Evolutionary conservation across 1,140 invertebrate species (phyloP).

Genomic region (Gonioctena quinquepunctata): DNA sequence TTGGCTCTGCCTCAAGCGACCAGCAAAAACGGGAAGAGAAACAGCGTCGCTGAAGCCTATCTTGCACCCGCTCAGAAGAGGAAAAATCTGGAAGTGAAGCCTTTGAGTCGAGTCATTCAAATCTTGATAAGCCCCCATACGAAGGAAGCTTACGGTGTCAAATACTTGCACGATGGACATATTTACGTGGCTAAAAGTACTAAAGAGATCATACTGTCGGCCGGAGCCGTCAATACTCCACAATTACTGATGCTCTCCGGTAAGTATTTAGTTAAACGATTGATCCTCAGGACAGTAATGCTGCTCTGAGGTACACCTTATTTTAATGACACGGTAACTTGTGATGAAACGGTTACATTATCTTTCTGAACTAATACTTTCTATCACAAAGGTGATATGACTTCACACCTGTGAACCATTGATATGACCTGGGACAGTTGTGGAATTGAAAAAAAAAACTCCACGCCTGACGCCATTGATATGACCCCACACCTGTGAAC

Average conservation of each 20-base stretch:
- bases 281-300: no score
- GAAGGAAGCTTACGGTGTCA: conserved; percentile 66
- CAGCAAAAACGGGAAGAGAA: conserved; percentile 58
- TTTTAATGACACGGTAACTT: no score
- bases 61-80: conserved; percentile 61
- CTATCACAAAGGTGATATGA: no score
- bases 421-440: no score
- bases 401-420: no score
- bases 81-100: conserved; percentile 68
- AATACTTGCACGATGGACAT: conserved; percentile 60
- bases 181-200: conserved; percentile 58
- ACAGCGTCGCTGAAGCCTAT: conserved; percentile 63
- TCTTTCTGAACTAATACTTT: no score
- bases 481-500: no score
- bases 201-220: conserved; percentile 74
- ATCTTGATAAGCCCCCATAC: conserved; percentile 64
- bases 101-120: conserved; percentile 63
- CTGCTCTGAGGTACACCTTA: no score
- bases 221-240: conserved; percentile 85
- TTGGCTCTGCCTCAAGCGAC: conserved; percentile 72
- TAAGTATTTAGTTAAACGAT: no score
- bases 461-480: no score
- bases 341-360: no score
- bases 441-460: no score
- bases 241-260: conserved; percentile 81